phyloP scores from a whole-genome alignment of 2,888 invertebrate species.

The Latrodectus elegans region DNA sequence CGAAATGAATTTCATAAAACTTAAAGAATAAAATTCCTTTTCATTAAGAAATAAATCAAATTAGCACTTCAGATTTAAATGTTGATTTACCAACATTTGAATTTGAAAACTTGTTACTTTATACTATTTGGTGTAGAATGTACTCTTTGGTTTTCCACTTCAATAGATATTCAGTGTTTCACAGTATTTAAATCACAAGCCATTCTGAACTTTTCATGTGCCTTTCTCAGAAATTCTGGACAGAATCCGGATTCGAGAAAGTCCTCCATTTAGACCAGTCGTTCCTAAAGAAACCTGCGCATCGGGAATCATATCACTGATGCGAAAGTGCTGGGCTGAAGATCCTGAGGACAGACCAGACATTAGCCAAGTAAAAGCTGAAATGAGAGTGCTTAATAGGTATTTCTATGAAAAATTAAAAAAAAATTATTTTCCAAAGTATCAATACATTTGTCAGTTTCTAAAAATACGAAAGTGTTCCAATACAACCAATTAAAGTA shows the following conservation, averaged over 20 bases:
- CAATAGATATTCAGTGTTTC: neutral
- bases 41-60: too few relatives aligned
- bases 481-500: too few relatives aligned
- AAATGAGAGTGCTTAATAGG: constrained; percentile 95
- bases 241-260: constrained; percentile 72
- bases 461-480: too few relatives aligned
- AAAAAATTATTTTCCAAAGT: too few relatives aligned
- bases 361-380: constrained; percentile 89
- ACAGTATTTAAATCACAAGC: neutral
- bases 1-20: too few relatives aligned
- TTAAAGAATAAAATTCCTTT: too few relatives aligned
- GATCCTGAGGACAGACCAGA: constrained; percentile 93
- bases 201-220: neutral
- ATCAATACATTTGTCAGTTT: too few relatives aligned
- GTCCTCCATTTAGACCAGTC: constrained; percentile 74
- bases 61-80: too few relatives aligned
- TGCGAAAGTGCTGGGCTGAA: constrained; percentile 95
- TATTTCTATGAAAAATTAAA: constrained; percentile 77
- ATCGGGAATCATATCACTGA: constrained; percentile 81
- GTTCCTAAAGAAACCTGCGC: constrained; percentile 74
- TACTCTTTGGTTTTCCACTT: too few relatives aligned
- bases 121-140: too few relatives aligned
- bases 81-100: too few relatives aligned
- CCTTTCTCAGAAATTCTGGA: constrained; percentile 38
- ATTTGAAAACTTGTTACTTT: too few relatives aligned